phyloP scores from a whole-genome alignment of 2,113 vertebrate species.

The Tragelaphus imberbis region DNA sequence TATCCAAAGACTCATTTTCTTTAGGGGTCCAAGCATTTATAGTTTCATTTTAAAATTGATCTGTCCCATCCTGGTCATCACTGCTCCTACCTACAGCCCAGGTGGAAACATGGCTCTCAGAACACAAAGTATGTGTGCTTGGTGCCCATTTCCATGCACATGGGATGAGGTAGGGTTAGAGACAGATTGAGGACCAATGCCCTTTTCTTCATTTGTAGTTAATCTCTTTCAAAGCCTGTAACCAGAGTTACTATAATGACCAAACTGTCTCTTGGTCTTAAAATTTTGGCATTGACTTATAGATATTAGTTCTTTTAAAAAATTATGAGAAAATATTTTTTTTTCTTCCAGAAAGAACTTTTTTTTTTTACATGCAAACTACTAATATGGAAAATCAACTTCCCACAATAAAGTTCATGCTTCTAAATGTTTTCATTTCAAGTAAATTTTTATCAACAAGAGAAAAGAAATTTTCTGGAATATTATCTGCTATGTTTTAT shows the following conservation, averaged over 20 bases:
- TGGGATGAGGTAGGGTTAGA: not conserved
- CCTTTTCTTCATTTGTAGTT: not conserved
- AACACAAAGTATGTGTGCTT: not conserved
- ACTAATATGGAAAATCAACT: not conserved
- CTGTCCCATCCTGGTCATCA: not conserved
- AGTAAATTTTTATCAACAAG: not conserved
- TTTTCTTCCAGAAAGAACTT: not conserved
- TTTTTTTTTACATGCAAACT: not conserved
- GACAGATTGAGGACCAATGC: not conserved
- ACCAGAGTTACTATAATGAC: not conserved
- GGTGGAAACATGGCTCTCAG: not conserved
- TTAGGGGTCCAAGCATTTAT: not conserved
- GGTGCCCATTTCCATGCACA: not conserved
- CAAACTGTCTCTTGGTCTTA: constrained; percentile 3
- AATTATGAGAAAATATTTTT: constrained; percentile 15
- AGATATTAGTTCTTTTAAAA: constrained; percentile 5
- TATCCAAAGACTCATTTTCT: not conserved
- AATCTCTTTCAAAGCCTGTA: not conserved
- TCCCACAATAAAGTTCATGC: constrained; percentile 17
- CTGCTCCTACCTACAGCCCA: not conserved
- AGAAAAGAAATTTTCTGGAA: not conserved
- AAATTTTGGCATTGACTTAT: not conserved
- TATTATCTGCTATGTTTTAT: not conserved
- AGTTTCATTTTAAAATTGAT: not conserved
- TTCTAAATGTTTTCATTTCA: constrained; percentile 1